Percentiles rank a stretch among this genome's conserved stretches.
phyloP scores from a whole-genome alignment of 2,888 invertebrate species.

The Lumbricus terrestris region DNA sequence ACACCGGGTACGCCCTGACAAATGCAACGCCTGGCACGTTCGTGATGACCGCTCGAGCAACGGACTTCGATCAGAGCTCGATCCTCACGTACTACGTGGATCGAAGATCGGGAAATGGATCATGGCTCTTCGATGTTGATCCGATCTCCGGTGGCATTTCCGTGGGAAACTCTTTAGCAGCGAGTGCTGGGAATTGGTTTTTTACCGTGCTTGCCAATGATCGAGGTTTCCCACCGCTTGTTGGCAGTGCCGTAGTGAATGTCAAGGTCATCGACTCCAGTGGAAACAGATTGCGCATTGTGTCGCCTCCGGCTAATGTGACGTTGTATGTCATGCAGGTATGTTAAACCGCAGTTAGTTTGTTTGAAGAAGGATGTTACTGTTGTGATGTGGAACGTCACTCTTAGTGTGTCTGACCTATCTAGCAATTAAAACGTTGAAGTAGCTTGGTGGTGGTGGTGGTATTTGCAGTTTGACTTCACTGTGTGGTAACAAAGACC shows the following conservation, averaged over 20 bases:
- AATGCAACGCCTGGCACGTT: neutral
- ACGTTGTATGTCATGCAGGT: neutral
- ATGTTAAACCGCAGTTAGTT: neutral
- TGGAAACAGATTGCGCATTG: slow-evolving; percentile 14
- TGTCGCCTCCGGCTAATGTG: neutral
- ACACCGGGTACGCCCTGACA: neutral
- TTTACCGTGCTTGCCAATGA: neutral
- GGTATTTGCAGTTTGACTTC: too few species aligned
- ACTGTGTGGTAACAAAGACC: too few species aligned
- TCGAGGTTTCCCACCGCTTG: neutral
- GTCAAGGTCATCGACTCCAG: neutral
- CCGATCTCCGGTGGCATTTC: neutral
- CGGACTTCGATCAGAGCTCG: neutral
- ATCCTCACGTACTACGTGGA: neutral
- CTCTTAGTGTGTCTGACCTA: neutral
- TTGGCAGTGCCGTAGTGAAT: neutral
- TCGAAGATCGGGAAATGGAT: slow-evolving; percentile 6
- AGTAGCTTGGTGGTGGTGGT: too few species aligned
- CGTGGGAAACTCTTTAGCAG: neutral
- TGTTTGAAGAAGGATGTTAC: neutral
- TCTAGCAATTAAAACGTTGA: neutral
- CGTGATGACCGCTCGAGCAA: neutral
- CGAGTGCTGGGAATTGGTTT: neutral
- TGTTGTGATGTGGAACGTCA: neutral
- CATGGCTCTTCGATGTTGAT: neutral